Conservation (phyloP, 2,797 vertebrate genomes). For the Cynopterus sphinx region DNA sequence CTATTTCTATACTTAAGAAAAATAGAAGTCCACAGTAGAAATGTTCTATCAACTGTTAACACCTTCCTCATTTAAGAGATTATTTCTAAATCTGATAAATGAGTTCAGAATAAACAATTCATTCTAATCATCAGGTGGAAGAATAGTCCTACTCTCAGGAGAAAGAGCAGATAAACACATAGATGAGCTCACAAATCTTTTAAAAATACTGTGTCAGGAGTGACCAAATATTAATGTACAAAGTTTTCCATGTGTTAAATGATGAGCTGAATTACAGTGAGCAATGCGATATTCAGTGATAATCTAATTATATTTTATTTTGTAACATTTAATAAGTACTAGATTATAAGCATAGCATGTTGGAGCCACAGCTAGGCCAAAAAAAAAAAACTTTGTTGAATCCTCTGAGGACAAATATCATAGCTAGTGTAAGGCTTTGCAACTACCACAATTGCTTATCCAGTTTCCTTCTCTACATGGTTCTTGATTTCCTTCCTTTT, state of each 20-base stretch:
- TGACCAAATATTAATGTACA: constrained; percentile 78
- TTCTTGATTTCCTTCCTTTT: constrained; percentile 8
- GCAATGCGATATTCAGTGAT: neutral
- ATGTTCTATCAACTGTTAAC: constrained; percentile 97
- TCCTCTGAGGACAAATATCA: neutral
- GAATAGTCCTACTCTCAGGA: constrained; percentile 88
- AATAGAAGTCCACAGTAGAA: constrained; percentile 90
- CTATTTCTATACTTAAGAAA: constrained; percentile 84
- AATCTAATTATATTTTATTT: constrained; percentile 55
- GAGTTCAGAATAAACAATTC: constrained; percentile 94
- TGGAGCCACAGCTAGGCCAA: neutral
- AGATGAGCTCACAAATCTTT: constrained; percentile 83
- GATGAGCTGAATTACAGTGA: constrained; percentile 63
- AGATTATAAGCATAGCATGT: neutral
- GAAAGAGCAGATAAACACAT: constrained; percentile 91
- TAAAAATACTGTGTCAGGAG: constrained; percentile 57
- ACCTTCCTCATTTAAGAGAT: constrained; percentile 93
- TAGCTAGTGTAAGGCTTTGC: neutral
- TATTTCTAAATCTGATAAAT: constrained; percentile 97
- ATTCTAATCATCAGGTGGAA: constrained; percentile 93
- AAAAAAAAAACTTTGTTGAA: neutral
- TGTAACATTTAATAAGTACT: constrained; percentile 33
- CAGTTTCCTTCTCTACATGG: neutral
- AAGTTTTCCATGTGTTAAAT: constrained; percentile 74
- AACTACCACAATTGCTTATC: neutral